phyloP scores from a whole-genome alignment of 2,888 invertebrate genomes.

The Magallana nippona region DNA sequence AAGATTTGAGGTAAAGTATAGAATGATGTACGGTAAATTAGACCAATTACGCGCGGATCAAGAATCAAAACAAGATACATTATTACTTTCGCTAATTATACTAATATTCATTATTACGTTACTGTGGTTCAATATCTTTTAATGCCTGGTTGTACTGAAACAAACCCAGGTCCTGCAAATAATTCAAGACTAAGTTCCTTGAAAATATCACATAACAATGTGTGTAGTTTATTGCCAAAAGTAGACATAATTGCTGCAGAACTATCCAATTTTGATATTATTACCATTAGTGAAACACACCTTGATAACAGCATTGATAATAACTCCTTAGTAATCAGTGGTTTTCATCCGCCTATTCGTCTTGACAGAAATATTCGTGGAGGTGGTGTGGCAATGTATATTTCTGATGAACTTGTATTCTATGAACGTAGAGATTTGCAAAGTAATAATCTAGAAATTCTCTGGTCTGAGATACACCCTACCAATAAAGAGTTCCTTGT shows the following conservation, averaged over 20 bases:
- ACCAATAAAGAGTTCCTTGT: background rate
- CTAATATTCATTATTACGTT: background rate
- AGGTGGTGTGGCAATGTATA: background rate
- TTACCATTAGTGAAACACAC: background rate
- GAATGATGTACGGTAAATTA: too few species aligned
- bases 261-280: constrained; percentile 3
- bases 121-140: background rate
- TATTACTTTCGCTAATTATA: too few species aligned
- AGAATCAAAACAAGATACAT: too few species aligned
- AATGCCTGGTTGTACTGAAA: background rate
- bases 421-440: background rate
- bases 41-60: too few species aligned
- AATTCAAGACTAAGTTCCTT: background rate
- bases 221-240: background rate
- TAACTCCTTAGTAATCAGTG: background rate
- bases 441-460: background rate
- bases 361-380: background rate
- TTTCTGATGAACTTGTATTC: background rate
- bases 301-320: constrained; percentile 9
- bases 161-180: background rate
- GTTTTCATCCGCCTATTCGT: background rate
- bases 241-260: background rate
- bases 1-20: too few species aligned
- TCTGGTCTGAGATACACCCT: background rate
- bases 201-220: background rate